Conservation (phyloP, 2,888 invertebrate species). For the Nomada goodeniana region DNA sequence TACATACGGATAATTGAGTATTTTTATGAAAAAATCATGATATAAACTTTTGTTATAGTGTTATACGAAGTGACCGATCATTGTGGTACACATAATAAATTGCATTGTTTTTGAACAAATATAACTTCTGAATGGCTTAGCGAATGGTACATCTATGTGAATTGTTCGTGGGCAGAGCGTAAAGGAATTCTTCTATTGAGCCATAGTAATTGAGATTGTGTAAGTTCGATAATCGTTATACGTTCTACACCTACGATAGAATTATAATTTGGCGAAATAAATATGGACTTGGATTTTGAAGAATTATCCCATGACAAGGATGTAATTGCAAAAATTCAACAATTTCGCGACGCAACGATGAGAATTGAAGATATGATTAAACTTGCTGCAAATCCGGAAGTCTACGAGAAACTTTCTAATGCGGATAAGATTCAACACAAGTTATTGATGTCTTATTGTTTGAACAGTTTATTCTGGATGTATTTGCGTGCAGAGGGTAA, state of each 20-base stretch:
- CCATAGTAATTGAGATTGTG: too few species aligned
- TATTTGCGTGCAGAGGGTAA: conserved; percentile 81
- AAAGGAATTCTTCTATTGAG: too few species aligned
- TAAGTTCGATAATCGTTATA: too few species aligned
- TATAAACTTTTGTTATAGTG: too few species aligned
- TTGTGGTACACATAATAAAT: too few species aligned
- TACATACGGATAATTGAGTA: too few species aligned
- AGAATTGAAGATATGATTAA: conserved; percentile 76
- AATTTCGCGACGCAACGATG: conserved; percentile 72
- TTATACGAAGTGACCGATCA: too few species aligned
- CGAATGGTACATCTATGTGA: too few species aligned
- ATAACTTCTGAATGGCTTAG: neutral
- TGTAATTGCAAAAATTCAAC: conserved; percentile 74
- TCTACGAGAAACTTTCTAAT: conserved; percentile 79
- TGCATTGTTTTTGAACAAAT: too few species aligned
- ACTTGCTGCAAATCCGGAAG: conserved; percentile 71
- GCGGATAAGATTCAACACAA: conserved; percentile 81
- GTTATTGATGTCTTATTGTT: conserved; percentile 79
- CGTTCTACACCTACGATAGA: neutral
- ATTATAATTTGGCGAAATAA: conserved; percentile 6
- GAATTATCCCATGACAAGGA: conserved; percentile 77
- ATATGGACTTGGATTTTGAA: conserved; percentile 76
- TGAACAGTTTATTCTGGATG: conserved; percentile 83
- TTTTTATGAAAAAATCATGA: too few species aligned
- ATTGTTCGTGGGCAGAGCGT: too few species aligned